These are phyloP conservation scores for Scaptodrosophila latifasciaeformis DNA, from an alignment of 2,888 invertebrate species.

Conservation along the genomic window DNA sequence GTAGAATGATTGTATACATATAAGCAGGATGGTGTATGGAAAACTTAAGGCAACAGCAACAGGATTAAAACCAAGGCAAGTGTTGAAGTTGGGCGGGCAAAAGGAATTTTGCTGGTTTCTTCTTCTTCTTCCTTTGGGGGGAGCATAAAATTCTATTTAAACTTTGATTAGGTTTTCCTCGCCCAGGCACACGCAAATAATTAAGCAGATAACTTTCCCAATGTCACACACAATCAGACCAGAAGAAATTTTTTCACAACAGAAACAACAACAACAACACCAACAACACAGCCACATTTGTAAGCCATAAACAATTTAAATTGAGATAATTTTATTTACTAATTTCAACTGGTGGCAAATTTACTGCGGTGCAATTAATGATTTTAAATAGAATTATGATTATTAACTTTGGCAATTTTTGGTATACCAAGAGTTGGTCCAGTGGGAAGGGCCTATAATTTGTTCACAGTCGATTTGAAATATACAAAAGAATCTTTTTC, in stretches of 20 bases:
- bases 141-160: slow-evolving; percentile 60
- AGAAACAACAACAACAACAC: too few relatives aligned
- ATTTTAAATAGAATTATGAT: slow-evolving; percentile 35
- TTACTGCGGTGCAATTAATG: slow-evolving; percentile 32
- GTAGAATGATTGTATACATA: background rate
- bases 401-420: too few relatives aligned
- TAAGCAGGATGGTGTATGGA: background rate
- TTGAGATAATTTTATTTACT: too few relatives aligned
- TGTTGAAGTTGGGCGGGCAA: background rate
- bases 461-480: too few relatives aligned
- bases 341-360: slow-evolving; percentile 15
- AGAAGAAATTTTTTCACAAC: too few relatives aligned
- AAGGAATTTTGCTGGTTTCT: slow-evolving; percentile 5
- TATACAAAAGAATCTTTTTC: too few relatives aligned
- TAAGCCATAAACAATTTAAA: too few relatives aligned
- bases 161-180: slow-evolving; percentile 49
- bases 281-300: too few relatives aligned
- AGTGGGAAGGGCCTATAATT: too few relatives aligned
- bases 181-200: background rate
- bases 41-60: background rate
- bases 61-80: too few relatives aligned
- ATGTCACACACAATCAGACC: too few relatives aligned
- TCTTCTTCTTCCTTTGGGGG: slow-evolving; percentile 16
- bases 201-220: background rate
- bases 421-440: too few relatives aligned